Percentiles rank a stretch among this genome's conserved stretches.
Conservation (phyloP, 1,140 invertebrate genomes). For the Zelostemma sp. region DNA sequence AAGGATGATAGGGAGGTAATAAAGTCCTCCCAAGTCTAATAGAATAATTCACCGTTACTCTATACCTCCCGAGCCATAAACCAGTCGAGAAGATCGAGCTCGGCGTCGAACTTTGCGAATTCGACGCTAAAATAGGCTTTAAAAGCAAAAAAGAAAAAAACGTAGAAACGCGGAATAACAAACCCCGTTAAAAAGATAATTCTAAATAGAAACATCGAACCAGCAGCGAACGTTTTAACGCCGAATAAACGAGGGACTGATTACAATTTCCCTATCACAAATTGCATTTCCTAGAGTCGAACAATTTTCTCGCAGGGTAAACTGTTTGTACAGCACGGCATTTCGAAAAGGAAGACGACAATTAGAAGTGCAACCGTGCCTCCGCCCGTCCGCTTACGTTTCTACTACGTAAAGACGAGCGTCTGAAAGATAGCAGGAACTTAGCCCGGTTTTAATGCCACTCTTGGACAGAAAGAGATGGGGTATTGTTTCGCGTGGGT, state of each 20-base stretch:
- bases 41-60: conserved; percentile 54
- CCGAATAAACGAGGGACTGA: neutral
- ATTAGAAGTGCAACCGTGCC: conserved; percentile 57
- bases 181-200: no score
- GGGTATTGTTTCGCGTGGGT: conserved; percentile 56
- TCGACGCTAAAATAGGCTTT: conserved; percentile 21
- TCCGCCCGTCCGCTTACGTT: conserved; percentile 49
- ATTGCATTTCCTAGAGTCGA: conserved; percentile 35
- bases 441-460: conserved; percentile 48
- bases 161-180: conserved; percentile 3
- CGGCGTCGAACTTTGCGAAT: conserved; percentile 35
- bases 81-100: conserved; percentile 30
- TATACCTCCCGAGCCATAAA: conserved; percentile 41
- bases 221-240: neutral
- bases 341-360: conserved; percentile 56
- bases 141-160: conserved; percentile 17
- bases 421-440: conserved; percentile 27
- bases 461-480: conserved; percentile 47
- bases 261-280: neutral
- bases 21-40: conserved; percentile 45
- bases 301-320: conserved; percentile 30
- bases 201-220: no score
- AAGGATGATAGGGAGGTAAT: conserved; percentile 49
- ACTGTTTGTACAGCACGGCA: conserved; percentile 13
- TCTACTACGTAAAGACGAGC: conserved; percentile 26